These are phyloP conservation scores for Actenoides hombroni DNA, from an alignment of 2,113 vertebrate species.

Conservation along the genomic window DNA sequence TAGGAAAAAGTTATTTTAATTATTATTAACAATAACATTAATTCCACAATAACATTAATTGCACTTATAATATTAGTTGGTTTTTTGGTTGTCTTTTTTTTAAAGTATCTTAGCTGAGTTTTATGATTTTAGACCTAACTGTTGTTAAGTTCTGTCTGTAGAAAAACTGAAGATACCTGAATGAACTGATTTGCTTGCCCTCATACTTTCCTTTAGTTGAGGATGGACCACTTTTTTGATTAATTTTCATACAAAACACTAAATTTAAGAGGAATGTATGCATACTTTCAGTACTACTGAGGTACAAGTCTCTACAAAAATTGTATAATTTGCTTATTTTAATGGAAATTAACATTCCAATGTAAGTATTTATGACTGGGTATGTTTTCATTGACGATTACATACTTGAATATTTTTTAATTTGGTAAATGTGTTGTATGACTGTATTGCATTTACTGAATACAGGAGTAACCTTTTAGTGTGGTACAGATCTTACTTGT, in stretches of 20 bases:
- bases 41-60: neutral
- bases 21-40: neutral
- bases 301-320: neutral
- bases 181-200: neutral
- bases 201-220: neutral
- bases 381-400: neutral
- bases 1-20: neutral
- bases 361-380: neutral
- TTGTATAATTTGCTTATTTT: neutral
- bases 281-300: neutral
- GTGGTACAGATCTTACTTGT: fast-evolving
- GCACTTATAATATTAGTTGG: neutral
- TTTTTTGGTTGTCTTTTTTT: no score
- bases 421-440: neutral
- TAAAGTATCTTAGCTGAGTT: neutral
- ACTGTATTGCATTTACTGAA: neutral
- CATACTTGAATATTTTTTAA: fast-evolving
- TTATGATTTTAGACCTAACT: neutral
- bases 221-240: neutral
- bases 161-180: neutral
- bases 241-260: neutral
- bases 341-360: neutral
- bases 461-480: neutral
- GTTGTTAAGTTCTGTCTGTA: neutral
- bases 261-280: neutral